Evolutionary conservation across 2,888 invertebrate genomes (phyloP).

Genomic region (Steromphala cineraria): DNA sequence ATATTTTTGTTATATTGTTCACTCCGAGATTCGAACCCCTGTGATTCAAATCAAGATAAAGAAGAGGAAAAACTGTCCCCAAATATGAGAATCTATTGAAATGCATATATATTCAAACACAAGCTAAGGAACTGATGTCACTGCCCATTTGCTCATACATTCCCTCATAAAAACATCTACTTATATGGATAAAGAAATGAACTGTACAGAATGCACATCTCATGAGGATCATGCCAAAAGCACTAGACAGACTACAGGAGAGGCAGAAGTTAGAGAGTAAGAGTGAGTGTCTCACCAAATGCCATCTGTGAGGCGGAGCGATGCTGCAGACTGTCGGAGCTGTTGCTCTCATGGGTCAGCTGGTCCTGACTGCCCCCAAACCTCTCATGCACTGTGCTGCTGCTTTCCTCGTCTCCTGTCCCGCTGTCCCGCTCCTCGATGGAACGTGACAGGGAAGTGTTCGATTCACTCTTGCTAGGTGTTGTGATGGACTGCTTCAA

Average conservation of each 20-base stretch:
- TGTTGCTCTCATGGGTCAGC: slow-evolving; percentile 36
- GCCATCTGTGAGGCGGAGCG: slow-evolving; percentile 28
- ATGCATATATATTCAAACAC: neutral
- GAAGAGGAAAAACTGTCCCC: neutral
- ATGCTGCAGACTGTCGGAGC: slow-evolving; percentile 29
- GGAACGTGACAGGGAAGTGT: slow-evolving; percentile 54
- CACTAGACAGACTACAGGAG: neutral
- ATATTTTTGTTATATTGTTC: too few relatives aligned
- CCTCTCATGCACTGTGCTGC: slow-evolving; percentile 30
- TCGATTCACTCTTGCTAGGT: slow-evolving; percentile 61
- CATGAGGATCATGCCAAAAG: neutral
- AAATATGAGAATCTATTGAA: neutral
- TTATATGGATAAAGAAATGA: too few relatives aligned
- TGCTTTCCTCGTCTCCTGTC: slow-evolving; percentile 46
- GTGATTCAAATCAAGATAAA: neutral
- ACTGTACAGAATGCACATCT: neutral
- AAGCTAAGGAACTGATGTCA: neutral
- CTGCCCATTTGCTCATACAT: too few relatives aligned
- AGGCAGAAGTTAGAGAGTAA: too few relatives aligned
- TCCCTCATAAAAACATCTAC: too few relatives aligned
- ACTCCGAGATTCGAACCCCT: too few relatives aligned
- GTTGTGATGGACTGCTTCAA: slow-evolving; percentile 70
- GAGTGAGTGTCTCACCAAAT: slow-evolving; percentile 2
- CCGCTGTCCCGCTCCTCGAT: slow-evolving; percentile 54
- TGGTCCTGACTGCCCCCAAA: slow-evolving; percentile 47